phyloP scores from a whole-genome alignment of 2,888 invertebrate genomes.

The Spilosoma lubricipeda region DNA sequence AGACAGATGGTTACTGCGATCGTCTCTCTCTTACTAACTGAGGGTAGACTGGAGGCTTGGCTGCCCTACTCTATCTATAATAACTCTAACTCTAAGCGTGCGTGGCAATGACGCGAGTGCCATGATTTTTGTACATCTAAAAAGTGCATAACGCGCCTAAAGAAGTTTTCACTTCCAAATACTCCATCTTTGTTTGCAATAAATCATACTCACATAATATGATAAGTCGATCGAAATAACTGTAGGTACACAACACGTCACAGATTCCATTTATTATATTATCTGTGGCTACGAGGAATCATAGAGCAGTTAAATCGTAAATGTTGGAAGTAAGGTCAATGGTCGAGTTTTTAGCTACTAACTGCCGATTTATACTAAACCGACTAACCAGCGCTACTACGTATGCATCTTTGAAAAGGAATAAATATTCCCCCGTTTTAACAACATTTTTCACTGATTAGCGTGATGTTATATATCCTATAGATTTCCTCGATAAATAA shows the following conservation, averaged over 20 bases:
- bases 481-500: too few species aligned
- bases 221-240: background rate
- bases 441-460: background rate
- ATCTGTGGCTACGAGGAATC: background rate
- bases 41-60: too few species aligned
- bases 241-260: background rate
- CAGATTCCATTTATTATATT: background rate
- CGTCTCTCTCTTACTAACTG: too few species aligned
- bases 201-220: background rate
- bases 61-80: too few species aligned
- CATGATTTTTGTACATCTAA: too few species aligned
- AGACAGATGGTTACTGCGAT: too few species aligned
- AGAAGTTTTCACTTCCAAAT: too few species aligned
- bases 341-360: constrained; percentile 12
- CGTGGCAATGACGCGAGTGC: too few species aligned
- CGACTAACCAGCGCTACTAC: background rate
- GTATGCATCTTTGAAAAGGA: background rate
- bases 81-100: too few species aligned
- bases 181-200: background rate
- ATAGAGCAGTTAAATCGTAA: background rate
- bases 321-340: constrained; percentile 13
- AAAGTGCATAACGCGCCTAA: too few species aligned
- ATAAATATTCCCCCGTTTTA: too few species aligned
- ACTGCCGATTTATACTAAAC: constrained; percentile 3
- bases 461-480: too few species aligned